Percentiles rank a stretch among this genome's conserved stretches.
phyloP scores from a whole-genome alignment of 2,888 invertebrate genomes.

The Conus canariensis region DNA sequence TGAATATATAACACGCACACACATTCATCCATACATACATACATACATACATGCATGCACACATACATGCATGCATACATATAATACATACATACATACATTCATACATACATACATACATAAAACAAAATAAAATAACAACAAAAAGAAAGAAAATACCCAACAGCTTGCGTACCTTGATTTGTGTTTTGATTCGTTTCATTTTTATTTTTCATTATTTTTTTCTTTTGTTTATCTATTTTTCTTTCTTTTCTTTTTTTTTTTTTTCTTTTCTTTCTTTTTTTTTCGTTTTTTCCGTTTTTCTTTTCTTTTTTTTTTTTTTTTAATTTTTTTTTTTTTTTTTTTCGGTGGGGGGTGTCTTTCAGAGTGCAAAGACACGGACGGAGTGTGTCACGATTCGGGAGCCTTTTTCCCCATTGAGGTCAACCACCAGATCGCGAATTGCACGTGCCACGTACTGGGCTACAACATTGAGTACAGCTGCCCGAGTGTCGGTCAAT shows the following conservation, averaged over 20 bases:
- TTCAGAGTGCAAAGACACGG: conserved; percentile 27
- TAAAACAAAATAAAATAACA: background rate
- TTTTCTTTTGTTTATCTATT: no score
- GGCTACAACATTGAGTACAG: conserved; percentile 27
- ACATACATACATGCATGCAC: no score
- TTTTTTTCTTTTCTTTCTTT: no score
- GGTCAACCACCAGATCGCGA: conserved; percentile 13
- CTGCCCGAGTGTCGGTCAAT: background rate
- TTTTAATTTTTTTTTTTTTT: no score
- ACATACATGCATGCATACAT: no score
- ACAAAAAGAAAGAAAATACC: background rate
- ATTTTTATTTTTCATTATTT: no score
- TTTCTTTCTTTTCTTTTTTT: no score
- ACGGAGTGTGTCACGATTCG: conserved; percentile 13
- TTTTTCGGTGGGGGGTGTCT: no score
- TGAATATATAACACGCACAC: no score
- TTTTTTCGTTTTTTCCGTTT: no score
- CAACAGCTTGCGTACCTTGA: background rate
- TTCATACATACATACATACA: background rate
- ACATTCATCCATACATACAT: no score
- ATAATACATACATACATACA: background rate
- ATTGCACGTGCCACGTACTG: conserved; percentile 26
- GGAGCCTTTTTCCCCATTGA: conserved; percentile 13
- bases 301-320: no score
- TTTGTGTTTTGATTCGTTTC: background rate